A percentile compares a stretch with the other conserved stretches of the same genome.
Conservation (phyloP, 2,113 vertebrate genomes). For the Cheilinus undulatus region DNA sequence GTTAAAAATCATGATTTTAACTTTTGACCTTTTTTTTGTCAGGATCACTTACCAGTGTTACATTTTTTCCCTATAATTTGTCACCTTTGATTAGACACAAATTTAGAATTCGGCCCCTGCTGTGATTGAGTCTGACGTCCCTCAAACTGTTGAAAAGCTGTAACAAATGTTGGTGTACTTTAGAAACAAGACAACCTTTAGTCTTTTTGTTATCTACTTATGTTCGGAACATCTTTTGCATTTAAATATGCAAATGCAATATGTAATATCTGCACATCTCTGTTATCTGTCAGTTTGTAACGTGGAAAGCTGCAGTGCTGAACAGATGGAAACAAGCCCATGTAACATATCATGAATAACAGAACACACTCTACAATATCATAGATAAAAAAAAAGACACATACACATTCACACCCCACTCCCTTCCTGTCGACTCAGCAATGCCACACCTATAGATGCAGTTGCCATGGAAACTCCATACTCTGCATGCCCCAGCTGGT, state of each 20-base stretch:
- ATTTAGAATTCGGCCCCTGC: too few species aligned
- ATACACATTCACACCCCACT: constrained; percentile 6
- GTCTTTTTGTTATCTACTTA: neutral
- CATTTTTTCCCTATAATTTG: too few species aligned
- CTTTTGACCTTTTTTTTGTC: too few species aligned
- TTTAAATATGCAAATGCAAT: neutral
- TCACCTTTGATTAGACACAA: too few species aligned
- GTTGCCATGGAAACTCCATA: constrained; percentile 70
- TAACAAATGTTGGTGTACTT: too few species aligned
- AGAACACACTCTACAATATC: neutral
- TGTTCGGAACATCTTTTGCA: neutral
- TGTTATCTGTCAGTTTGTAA: neutral
- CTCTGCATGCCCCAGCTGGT: constrained; percentile 72
- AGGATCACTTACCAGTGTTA: too few species aligned
- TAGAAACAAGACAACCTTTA: neutral
- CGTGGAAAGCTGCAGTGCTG: neutral
- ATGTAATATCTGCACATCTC: neutral
- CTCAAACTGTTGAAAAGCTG: neutral
- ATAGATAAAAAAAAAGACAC: constrained; percentile 10
- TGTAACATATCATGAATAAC: neutral
- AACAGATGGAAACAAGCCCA: too few species aligned
- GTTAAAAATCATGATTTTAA: too few species aligned
- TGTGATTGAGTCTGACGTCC: too few species aligned
- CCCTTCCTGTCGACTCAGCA: constrained; percentile 63
- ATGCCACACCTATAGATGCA: constrained; percentile 69